A percentile compares a stretch with the other conserved stretches of the same genome.
phyloP scores from a whole-genome alignment of 2,113 vertebrate species.

The Gymnarchus niloticus region DNA sequence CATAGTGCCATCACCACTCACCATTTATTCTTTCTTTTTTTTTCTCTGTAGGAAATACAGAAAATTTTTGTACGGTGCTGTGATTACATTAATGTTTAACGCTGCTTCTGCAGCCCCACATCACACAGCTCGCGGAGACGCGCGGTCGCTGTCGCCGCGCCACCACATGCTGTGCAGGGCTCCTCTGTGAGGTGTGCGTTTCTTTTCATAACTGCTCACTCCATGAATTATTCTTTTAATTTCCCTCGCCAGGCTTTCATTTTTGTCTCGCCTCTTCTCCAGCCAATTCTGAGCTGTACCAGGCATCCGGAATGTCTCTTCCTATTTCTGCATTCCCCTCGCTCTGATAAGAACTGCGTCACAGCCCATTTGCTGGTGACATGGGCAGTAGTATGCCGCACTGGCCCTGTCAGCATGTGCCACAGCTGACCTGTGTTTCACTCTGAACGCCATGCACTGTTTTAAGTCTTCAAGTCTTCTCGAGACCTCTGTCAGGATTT shows the following conservation, averaged over 20 bases:
- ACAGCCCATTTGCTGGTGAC: neutral
- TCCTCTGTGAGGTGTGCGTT: neutral
- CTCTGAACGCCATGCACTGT: neutral
- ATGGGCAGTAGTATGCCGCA: neutral
- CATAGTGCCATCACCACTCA: too few relatives aligned
- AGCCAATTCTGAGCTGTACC: neutral
- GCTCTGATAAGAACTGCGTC: neutral
- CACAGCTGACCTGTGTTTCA: too few relatives aligned
- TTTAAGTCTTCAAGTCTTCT: neutral
- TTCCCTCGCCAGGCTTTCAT: neutral
- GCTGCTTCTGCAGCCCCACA: neutral
- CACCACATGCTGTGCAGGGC: neutral
- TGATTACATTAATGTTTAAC: neutral
- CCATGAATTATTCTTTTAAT: constrained; percentile 9
- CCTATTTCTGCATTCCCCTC: neutral
- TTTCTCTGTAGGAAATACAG: neutral
- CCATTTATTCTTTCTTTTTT: neutral
- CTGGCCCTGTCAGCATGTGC: too few relatives aligned
- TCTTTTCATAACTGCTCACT: neutral
- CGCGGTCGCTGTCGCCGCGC: neutral
- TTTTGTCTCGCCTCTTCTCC: neutral
- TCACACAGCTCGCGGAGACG: neutral
- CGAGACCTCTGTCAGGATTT: neutral
- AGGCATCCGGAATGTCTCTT: neutral
- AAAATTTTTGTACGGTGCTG: neutral